Conservation (phyloP, 2,797 vertebrate species). For the Champsocephalus gunnari region DNA sequence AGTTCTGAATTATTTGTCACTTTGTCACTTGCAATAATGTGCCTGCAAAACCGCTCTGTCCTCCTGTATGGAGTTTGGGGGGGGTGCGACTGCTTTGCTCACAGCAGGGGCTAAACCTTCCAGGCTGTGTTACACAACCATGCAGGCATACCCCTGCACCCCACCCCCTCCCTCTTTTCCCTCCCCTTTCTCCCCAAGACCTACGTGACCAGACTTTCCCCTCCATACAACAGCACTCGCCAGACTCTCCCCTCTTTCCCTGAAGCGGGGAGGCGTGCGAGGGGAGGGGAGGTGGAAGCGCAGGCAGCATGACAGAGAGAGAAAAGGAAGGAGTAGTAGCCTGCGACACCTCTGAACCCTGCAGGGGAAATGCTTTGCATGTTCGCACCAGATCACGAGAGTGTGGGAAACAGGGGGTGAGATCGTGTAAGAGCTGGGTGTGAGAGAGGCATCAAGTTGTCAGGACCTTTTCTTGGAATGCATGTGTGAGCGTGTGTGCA, state of each 20-base stretch:
- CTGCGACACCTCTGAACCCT: conserved; percentile 59
- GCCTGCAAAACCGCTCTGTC: background rate
- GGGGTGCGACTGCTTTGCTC: conserved; percentile 26
- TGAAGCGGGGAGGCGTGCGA: conserved; percentile 37
- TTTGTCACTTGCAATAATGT: background rate
- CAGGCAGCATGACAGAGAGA: conserved; percentile 7
- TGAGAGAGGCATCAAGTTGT: conserved; percentile 45
- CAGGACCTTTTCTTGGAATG: conserved; percentile 59
- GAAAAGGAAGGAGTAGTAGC: background rate
- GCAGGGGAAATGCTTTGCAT: conserved; percentile 63
- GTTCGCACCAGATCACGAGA: conserved; percentile 65
- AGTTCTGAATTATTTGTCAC: no score
- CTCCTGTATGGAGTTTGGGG: conserved; percentile 1
- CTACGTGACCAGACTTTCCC: conserved; percentile 69
- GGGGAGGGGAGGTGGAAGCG: conserved; percentile 5
- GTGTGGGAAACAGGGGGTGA: conserved; percentile 50
- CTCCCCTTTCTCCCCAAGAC: conserved; percentile 42
- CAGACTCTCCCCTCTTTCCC: conserved; percentile 15
- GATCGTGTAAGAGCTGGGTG: conserved; percentile 20
- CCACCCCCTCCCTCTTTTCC: conserved; percentile 7
- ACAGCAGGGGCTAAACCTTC: conserved; percentile 55
- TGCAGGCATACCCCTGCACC: conserved; percentile 53
- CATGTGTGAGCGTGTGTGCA: conserved; percentile 6
- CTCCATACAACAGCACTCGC: conserved; percentile 41
- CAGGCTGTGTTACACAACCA: conserved; percentile 64